Evolutionary conservation across 2,888 invertebrate genomes (phyloP).

Genomic region (Melanostoma scalare): DNA sequence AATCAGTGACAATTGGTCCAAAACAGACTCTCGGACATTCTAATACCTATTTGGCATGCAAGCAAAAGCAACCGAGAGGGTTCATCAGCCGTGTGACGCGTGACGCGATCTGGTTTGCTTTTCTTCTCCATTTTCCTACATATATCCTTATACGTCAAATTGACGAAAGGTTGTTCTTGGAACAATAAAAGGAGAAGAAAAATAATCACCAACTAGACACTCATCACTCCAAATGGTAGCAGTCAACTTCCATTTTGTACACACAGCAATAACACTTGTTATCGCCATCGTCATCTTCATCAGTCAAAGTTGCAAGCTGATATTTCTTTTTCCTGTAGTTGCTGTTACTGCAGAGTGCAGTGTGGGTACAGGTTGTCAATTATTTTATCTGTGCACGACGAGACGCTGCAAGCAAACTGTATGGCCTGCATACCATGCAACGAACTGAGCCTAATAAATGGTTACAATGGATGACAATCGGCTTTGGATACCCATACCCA

Average conservation of each 20-base stretch:
- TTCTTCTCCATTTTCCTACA: conserved; percentile 35
- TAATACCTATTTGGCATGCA: conserved; percentile 52
- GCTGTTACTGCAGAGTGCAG: neutral
- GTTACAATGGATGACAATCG: conserved; percentile 41
- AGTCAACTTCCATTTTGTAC: conserved; percentile 56
- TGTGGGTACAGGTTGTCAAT: conserved; percentile 46
- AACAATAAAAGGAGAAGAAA: conserved; percentile 32
- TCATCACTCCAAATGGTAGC: conserved; percentile 63
- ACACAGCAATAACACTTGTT: conserved; percentile 67
- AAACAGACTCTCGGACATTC: conserved; percentile 35
- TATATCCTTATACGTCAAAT: conserved; percentile 65
- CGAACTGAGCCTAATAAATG: conserved; percentile 32
- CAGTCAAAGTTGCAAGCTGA: conserved; percentile 37
- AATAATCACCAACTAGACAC: conserved; percentile 65
- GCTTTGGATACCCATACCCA: conserved; percentile 50
- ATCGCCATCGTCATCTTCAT: conserved; percentile 65
- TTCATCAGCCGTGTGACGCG: conserved; percentile 33
- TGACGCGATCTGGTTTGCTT: conserved; percentile 53
- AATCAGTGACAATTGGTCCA: conserved; percentile 47
- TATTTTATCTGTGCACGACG: conserved; percentile 60
- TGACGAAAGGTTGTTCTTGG: conserved; percentile 29
- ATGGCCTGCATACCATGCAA: conserved; percentile 41
- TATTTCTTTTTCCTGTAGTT: neutral
- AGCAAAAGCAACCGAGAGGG: neutral
- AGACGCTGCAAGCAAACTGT: neutral